phyloP scores from a whole-genome alignment of 2,888 invertebrate genomes.

The Agriopis marginaria region DNA sequence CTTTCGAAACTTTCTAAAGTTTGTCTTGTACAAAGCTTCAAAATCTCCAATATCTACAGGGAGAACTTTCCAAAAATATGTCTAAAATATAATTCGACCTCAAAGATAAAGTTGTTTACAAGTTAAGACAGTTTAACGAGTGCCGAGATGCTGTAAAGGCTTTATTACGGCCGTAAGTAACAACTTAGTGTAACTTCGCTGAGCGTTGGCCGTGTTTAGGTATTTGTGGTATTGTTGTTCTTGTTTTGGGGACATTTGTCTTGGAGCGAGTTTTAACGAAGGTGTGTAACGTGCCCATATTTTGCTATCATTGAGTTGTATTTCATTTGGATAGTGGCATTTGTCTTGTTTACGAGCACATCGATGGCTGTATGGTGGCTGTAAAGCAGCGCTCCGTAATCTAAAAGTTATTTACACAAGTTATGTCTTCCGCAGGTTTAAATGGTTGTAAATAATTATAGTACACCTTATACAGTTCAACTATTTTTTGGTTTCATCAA shows the following conservation, averaged over 20 bases:
- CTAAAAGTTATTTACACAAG: not conserved
- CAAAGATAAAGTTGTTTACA: conserved; percentile 35
- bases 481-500: too few relatives aligned
- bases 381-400: not conserved
- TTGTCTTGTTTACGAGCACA: conserved; percentile 16
- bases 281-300: conserved; percentile 14
- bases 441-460: not conserved
- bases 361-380: conserved; percentile 8
- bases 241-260: conserved; percentile 31
- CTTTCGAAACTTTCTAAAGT: conserved; percentile 12
- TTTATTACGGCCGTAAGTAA: conserved; percentile 25
- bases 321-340: conserved; percentile 15
- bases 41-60: conserved; percentile 22
- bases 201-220: conserved; percentile 16
- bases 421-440: not conserved
- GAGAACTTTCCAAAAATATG: conserved; percentile 25
- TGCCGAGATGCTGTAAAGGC: conserved; percentile 17
- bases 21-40: conserved; percentile 4
- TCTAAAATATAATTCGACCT: conserved; percentile 29
- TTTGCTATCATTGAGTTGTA: conserved; percentile 14
- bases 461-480: not conserved
- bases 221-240: conserved; percentile 36
- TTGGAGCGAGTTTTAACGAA: conserved; percentile 23
- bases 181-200: conserved; percentile 26
- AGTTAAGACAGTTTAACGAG: conserved; percentile 34